Evolutionary conservation across 2,797 vertebrate genomes (phyloP).

Genomic region (Percopsis omiscomaycus): DNA sequence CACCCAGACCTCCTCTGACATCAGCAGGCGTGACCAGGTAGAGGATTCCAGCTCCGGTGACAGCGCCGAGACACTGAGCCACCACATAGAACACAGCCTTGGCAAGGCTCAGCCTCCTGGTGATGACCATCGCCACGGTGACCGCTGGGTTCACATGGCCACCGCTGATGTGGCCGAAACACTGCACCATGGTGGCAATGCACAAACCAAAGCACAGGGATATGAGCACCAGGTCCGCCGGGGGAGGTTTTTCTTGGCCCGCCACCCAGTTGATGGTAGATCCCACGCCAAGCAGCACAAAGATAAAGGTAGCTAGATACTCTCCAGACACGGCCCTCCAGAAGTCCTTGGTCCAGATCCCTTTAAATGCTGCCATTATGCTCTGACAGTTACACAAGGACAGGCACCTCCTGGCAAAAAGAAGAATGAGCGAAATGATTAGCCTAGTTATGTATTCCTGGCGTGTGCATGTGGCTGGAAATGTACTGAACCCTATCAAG

Average conservation of each 20-base stretch:
- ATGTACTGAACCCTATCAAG: constrained; percentile 59
- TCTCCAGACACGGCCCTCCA: constrained; percentile 93
- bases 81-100: constrained; percentile 89
- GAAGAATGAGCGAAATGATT: constrained; percentile 65
- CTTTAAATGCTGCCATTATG: constrained; percentile 93
- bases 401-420: constrained; percentile 83
- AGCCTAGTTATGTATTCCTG: constrained; percentile 65
- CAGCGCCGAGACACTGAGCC: constrained; percentile 91
- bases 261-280: constrained; percentile 91
- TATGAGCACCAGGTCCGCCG: constrained; percentile 89
- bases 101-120: constrained; percentile 88
- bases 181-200: constrained; percentile 95
- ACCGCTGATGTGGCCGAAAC: constrained; percentile 93
- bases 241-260: constrained; percentile 76
- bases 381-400: constrained; percentile 77
- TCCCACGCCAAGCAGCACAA: constrained; percentile 89
- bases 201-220: constrained; percentile 94
- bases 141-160: constrained; percentile 95
- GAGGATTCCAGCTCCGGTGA: constrained; percentile 86
- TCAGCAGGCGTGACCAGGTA: constrained; percentile 86
- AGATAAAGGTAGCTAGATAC: constrained; percentile 91
- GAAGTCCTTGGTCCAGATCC: constrained; percentile 94
- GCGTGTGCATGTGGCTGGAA: constrained; percentile 50
- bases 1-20: constrained; percentile 82
- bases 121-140: constrained; percentile 91